Conservation (phyloP, 2,113 vertebrate species). For the Euleptes europaea region DNA sequence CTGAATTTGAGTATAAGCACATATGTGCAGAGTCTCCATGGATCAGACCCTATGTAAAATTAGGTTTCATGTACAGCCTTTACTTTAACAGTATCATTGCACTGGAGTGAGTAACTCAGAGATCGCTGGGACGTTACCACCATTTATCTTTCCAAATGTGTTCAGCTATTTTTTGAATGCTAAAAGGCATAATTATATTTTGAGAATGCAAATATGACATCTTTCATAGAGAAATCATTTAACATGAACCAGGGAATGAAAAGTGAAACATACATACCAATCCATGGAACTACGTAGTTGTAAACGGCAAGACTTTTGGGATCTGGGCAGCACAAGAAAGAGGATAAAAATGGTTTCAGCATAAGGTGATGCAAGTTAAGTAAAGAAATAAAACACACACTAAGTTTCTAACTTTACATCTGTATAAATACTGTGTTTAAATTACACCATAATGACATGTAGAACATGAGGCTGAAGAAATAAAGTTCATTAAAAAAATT, state of each 20-base stretch:
- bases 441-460: not conserved
- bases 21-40: too few relatives aligned
- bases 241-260: too few relatives aligned
- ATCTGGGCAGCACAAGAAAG: conserved; percentile 32
- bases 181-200: not conserved
- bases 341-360: not conserved
- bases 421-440: not conserved
- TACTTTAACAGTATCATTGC: too few relatives aligned
- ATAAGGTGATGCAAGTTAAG: not conserved
- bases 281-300: conserved; percentile 30
- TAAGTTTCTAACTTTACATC: too few relatives aligned
- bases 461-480: not conserved
- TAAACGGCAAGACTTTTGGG: conserved; percentile 8
- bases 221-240: not conserved
- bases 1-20: too few relatives aligned
- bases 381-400: not conserved
- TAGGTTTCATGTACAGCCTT: too few relatives aligned
- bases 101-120: too few relatives aligned
- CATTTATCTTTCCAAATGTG: not conserved
- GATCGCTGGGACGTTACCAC: too few relatives aligned
- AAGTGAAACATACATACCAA: conserved; percentile 32
- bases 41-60: too few relatives aligned
- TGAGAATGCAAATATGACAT: not conserved
- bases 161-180: not conserved
- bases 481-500: not conserved